Conservation (phyloP, 1,140 invertebrate species). For the Drosophila kepulauana region DNA sequence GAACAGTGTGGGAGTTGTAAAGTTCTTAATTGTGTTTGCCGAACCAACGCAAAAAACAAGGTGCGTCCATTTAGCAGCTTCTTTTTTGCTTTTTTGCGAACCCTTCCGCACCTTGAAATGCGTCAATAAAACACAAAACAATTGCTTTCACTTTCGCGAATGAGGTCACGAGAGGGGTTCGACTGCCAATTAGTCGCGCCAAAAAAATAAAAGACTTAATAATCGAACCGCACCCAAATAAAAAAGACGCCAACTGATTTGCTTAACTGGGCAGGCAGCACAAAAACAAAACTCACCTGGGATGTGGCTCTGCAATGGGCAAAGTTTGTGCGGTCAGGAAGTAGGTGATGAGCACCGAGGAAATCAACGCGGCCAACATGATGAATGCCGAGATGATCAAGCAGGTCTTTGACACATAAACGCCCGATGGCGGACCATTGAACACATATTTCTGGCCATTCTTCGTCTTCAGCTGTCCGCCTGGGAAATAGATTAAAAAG, state of each 20-base stretch:
- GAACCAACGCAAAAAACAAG: neutral
- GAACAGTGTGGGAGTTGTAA: conserved; percentile 1
- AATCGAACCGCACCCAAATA: conserved; percentile 34
- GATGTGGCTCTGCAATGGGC: conserved; percentile 36
- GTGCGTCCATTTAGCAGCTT: neutral
- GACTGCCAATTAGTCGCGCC: conserved; percentile 64
- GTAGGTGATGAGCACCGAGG: conserved; percentile 74
- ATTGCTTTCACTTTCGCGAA: conserved; percentile 67
- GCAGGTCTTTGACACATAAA: conserved; percentile 76
- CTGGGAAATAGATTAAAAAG: conserved; percentile 49
- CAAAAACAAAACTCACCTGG: conserved; percentile 53
- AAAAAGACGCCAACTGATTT: conserved; percentile 13
- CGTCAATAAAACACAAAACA: conserved; percentile 36
- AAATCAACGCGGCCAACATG: conserved; percentile 66
- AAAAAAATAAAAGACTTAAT: conserved; percentile 55
- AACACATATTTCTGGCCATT: conserved; percentile 84
- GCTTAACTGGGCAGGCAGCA: conserved; percentile 16
- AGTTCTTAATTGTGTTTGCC: conserved; percentile 36
- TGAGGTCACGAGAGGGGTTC: conserved; percentile 65
- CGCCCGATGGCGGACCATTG: conserved; percentile 77
- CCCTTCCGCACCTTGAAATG: conserved; percentile 69
- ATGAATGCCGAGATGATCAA: conserved; percentile 67
- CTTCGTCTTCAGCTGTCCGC: conserved; percentile 83
- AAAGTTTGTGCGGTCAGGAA: conserved; percentile 65
- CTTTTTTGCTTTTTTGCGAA: conserved; percentile 13